A percentile compares a stretch with the other conserved stretches of the same genome.
Conservation (phyloP, 2,888 invertebrate genomes). For the Amphipyra tragopoginis region DNA sequence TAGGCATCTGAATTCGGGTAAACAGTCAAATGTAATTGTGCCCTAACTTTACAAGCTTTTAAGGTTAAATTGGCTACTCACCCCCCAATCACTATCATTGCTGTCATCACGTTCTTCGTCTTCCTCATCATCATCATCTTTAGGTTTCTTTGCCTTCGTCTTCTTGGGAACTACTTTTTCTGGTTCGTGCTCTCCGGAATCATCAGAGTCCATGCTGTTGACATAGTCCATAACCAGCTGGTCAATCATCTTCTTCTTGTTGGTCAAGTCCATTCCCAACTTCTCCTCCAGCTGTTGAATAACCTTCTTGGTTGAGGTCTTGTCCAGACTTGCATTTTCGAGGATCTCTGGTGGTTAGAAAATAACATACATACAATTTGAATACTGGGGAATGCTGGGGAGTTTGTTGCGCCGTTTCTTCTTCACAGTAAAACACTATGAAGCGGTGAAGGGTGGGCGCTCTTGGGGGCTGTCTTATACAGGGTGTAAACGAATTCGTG, state of each 20-base stretch:
- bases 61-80: constrained; percentile 30
- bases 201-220: constrained; percentile 71
- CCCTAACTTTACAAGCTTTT: too few relatives aligned
- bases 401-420: too few relatives aligned
- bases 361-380: not conserved
- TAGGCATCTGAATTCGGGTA: too few relatives aligned
- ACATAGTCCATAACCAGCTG: constrained; percentile 95
- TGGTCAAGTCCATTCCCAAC: constrained; percentile 93
- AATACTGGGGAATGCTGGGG: too few relatives aligned
- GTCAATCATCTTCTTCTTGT: constrained; percentile 96
- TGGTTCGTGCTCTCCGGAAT: constrained; percentile 21
- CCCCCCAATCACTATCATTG: constrained; percentile 48
- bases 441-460: too few relatives aligned
- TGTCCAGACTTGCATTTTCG: constrained; percentile 95
- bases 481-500: too few relatives aligned
- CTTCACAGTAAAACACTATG: too few relatives aligned
- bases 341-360: constrained; percentile 92
- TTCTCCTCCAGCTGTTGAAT: constrained; percentile 95
- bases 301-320: constrained; percentile 96
- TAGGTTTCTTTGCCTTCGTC: constrained; percentile 15
- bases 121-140: constrained; percentile 63
- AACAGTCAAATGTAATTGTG: too few relatives aligned
- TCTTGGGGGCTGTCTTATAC: too few relatives aligned
- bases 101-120: constrained; percentile 62
- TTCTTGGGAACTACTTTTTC: constrained; percentile 4